phyloP scores from a whole-genome alignment of 1,140 invertebrate species.

The Aporrectodea caliginosa region DNA sequence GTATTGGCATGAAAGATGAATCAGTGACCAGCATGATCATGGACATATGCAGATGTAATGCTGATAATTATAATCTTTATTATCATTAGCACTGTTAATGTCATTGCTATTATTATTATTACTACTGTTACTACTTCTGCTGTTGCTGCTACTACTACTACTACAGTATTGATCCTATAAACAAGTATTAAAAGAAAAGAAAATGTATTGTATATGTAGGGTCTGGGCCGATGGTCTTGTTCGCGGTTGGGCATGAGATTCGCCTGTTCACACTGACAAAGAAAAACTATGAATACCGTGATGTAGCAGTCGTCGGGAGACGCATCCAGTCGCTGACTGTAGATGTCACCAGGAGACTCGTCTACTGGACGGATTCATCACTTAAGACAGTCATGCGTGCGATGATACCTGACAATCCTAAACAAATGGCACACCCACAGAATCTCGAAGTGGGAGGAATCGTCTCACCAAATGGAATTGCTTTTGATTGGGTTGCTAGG shows the following conservation, averaged over 20 bases:
- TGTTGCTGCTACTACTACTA: neutral
- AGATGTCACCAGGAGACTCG: slow-evolving; percentile 68
- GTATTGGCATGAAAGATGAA: too few species aligned
- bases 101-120: neutral
- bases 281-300: slow-evolving; percentile 60
- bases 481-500: slow-evolving; percentile 81
- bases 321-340: slow-evolving; percentile 84
- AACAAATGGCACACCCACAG: slow-evolving; percentile 68
- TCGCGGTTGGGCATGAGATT: slow-evolving; percentile 84
- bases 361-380: slow-evolving; percentile 90
- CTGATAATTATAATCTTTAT: neutral
- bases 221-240: slow-evolving; percentile 57
- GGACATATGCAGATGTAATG: too few species aligned
- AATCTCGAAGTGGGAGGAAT: slow-evolving; percentile 71
- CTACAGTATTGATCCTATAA: too few species aligned
- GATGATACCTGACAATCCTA: slow-evolving; percentile 73
- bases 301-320: slow-evolving; percentile 71
- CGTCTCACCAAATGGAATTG: slow-evolving; percentile 75
- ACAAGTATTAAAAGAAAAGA: too few species aligned
- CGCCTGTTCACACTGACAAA: slow-evolving; percentile 70
- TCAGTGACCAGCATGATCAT: too few species aligned
- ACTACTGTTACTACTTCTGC: neutral
- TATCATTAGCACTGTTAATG: neutral
- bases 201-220: slow-evolving; percentile 40
- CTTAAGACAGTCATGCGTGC: slow-evolving; percentile 81